Base-by-base conservation (phyloP, 2,888 invertebrate genomes). In the Selenia dentaria region DNA sequence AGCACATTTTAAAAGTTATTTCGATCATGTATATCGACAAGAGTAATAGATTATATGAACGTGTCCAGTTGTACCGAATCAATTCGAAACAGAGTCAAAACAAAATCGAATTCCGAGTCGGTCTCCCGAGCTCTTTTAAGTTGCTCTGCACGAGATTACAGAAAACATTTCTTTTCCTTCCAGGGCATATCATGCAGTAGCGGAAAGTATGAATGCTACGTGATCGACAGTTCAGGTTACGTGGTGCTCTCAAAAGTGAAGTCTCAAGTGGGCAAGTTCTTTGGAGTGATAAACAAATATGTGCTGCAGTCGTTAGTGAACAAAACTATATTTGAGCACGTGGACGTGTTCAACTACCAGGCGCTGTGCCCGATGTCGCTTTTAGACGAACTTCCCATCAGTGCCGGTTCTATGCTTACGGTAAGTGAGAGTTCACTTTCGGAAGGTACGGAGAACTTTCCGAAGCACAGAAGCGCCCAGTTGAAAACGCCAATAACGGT, bases 171-270 rank as follows among this genome's bases (percentile, higher is more conserved):
- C 4, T 24, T 35, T 18, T n/a, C 1, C 9, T 51, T 53, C 3
- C 62, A 88, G 86, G 80, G 77, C 10, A 65, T 83, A 69, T 90
- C 58, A 62, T 93, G 92, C 44, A 68, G 74, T 20, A 88, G 91
- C n/a, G 92, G 92, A 16, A 89, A 92, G 29, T 89, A 94, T 57
- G 94, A 95, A 54, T 98, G 98, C 72, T 98, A 95, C 74, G 92
- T 98, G n/a, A 92, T 98, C 27, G 98, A 98, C 74, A 96, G 95
- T 74, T 97, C 97, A 64, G 98, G 97, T 0, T 98, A 97, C 75
- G 92, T 97, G 4, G 92, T 98, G 0, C 88, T 96, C 6, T 93
- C 96, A 0, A 55, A 52, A 5, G 94, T 93, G 11, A 82, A 91
- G 22, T 89, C 92, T 25, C 91, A 95, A 35, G 95, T 95, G 0